Percentiles rank a stretch among this genome's conserved stretches.
Conservation (phyloP, 2,113 vertebrate genomes). For the Empidonax alnorum region DNA sequence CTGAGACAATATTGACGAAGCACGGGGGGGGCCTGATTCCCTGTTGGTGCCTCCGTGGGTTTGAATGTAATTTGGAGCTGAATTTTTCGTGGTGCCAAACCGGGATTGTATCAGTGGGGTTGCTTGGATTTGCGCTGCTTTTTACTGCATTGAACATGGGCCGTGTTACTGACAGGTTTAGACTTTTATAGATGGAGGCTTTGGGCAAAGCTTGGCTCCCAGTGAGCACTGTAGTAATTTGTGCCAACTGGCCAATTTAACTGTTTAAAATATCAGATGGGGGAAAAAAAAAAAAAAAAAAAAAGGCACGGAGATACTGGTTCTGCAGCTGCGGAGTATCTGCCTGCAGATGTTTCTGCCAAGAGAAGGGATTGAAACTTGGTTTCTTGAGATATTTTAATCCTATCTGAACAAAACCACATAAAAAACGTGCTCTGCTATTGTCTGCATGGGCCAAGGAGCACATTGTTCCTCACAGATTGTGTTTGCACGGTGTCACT, state of each 20-base stretch:
- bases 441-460: constrained; percentile 48
- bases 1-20: not conserved
- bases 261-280: not conserved
- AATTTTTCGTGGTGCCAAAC: not conserved
- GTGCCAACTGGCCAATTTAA: constrained; percentile 33
- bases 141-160: not conserved
- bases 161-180: not conserved
- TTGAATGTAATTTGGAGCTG: not conserved
- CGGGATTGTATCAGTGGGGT: not conserved
- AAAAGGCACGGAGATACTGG: not conserved
- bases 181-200: constrained; percentile 18
- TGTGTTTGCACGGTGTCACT: constrained; percentile 28
- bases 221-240: not conserved
- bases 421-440: constrained; percentile 32
- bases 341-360: constrained; percentile 33
- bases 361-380: constrained; percentile 18
- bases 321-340: constrained; percentile 35
- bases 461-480: constrained; percentile 40
- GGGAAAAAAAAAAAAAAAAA: not conserved
- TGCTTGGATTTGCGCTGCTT: not conserved
- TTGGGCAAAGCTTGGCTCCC: constrained; percentile 8
- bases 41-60: not conserved
- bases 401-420: constrained; percentile 57
- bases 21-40: not conserved
- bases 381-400: constrained; percentile 49